phyloP scores from a whole-genome alignment of 2,888 invertebrate species.

The Lamellibrachia satsuma region DNA sequence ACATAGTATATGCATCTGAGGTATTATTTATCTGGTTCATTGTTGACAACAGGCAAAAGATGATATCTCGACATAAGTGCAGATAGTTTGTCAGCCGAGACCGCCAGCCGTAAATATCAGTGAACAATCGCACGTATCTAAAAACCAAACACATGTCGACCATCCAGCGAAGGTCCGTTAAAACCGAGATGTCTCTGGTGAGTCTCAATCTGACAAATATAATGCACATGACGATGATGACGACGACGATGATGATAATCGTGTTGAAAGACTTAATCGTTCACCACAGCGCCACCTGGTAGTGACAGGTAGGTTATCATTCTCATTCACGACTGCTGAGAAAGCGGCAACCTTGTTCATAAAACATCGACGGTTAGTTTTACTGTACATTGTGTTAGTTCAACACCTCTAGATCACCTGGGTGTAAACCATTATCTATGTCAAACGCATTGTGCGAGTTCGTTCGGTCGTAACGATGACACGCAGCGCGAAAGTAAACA shows the following conservation, averaged over 20 bases:
- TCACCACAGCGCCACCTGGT: not conserved
- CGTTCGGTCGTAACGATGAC: not conserved
- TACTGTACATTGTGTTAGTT: not conserved
- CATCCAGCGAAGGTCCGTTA: not conserved
- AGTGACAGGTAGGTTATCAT: not conserved
- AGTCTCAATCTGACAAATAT: not conserved
- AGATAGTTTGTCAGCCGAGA: not conserved
- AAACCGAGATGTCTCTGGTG: not conserved
- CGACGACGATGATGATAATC: not conserved
- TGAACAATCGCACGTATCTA: not conserved
- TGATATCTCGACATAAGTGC: not conserved
- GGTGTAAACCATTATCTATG: not conserved
- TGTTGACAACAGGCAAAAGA: not conserved
- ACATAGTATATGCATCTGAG: too few relatives aligned
- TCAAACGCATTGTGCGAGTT: not conserved
- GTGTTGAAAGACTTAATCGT: too few relatives aligned
- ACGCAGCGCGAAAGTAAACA: not conserved
- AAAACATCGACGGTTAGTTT: not conserved
- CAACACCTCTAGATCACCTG: not conserved
- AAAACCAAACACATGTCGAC: conserved; percentile 1
- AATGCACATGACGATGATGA: not conserved
- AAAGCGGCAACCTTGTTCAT: not conserved
- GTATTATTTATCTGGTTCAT: not conserved
- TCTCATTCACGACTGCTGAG: too few relatives aligned
- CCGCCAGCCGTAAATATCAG: not conserved